A percentile compares a stretch with the other conserved stretches of the same genome.
phyloP scores from a whole-genome alignment of 2,888 invertebrate species.

The Mamestra brassicae region DNA sequence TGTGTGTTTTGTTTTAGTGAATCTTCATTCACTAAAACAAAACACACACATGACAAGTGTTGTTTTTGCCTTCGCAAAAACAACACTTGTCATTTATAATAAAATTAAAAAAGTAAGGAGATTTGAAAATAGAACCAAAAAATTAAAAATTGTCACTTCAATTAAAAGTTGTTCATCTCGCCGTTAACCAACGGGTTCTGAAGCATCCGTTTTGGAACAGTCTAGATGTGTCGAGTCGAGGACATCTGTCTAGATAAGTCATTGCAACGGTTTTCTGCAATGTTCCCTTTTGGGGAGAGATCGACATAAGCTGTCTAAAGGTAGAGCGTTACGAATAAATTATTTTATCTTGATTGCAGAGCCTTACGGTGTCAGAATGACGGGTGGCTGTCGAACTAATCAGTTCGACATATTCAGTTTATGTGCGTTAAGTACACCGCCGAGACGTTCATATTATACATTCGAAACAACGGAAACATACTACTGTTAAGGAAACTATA shows the following conservation, averaged over 20 bases:
- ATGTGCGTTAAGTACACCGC: background rate
- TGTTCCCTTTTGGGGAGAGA: background rate
- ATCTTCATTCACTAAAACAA: no score
- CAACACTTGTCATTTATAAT: no score
- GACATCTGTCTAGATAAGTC: conserved; percentile 13
- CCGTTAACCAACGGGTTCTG: background rate
- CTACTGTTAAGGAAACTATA: no score
- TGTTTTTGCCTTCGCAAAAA: no score
- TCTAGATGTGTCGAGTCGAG: background rate
- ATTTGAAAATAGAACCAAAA: background rate
- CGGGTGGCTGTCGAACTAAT: background rate
- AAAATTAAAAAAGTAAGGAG: no score
- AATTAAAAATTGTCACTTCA: background rate
- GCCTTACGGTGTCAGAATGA: background rate
- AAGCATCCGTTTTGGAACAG: conserved; percentile 5
- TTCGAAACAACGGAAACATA: no score
- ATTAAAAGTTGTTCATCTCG: no score
- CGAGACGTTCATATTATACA: no score
- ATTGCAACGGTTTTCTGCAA: conserved; percentile 5
- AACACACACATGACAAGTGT: no score
- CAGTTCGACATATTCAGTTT: background rate
- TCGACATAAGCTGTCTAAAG: background rate
- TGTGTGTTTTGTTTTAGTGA: no score
- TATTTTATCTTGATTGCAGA: background rate
- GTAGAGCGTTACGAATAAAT: conserved; percentile 7